phyloP scores from a whole-genome alignment of 53 echinoderm and acorn worm species.

The Pentamera pediparva region DNA sequence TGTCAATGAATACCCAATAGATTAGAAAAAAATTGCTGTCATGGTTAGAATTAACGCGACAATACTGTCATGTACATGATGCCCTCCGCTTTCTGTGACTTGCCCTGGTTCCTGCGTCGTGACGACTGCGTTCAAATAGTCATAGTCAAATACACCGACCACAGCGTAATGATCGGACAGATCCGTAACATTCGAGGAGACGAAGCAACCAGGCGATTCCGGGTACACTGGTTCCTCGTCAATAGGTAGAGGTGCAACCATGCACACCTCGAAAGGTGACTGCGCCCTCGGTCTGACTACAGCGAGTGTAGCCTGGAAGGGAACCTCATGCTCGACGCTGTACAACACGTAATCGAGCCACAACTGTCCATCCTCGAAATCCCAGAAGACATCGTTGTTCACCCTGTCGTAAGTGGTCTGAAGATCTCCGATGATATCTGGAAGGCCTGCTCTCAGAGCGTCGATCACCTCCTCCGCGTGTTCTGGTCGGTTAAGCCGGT shows the following conservation, averaged over 20 bases:
- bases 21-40: no score
- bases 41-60: no score
- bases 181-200: conserved; percentile 38
- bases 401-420: conserved; percentile 55
- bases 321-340: conserved; percentile 42
- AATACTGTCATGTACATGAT: no score
- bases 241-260: conserved; percentile 20
- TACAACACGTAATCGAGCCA: conserved; percentile 64
- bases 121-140: not conserved
- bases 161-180: conserved; percentile 85
- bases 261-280: conserved; percentile 49
- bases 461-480: conserved; percentile 45
- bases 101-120: not conserved
- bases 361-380: conserved; percentile 17
- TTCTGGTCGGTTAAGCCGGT: conserved; percentile 24
- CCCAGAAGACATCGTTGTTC: conserved; percentile 58
- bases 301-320: conserved; percentile 20
- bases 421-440: conserved; percentile 54
- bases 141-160: conserved; percentile 60
- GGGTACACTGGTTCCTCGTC: conserved; percentile 45
- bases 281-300: conserved; percentile 34
- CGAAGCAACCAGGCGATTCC: conserved; percentile 38
- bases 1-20: no score
- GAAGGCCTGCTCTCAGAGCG: conserved; percentile 39
- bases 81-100: not conserved